These are phyloP conservation scores for Oryzias sinensis DNA, from an alignment of 2,797 vertebrate genomes.

Conservation along the genomic window DNA sequence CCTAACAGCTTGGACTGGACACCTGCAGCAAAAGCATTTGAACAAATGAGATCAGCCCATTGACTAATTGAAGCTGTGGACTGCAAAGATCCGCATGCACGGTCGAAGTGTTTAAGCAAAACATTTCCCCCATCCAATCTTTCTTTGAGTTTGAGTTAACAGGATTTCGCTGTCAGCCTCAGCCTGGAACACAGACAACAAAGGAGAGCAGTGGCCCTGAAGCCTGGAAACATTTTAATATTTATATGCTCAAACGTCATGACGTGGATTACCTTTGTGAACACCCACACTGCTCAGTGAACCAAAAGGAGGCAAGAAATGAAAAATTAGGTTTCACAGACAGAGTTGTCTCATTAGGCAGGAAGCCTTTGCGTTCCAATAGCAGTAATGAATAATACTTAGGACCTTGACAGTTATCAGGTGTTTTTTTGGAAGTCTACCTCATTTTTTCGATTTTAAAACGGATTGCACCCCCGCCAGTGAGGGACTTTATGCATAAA, in stretches of 20 bases:
- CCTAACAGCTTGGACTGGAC: slow-evolving; percentile 62
- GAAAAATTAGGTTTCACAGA: slow-evolving; percentile 2
- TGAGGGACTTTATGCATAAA: no score
- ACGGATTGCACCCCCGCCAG: no score
- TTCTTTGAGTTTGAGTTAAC: slow-evolving; percentile 46
- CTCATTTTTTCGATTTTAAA: no score
- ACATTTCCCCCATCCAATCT: slow-evolving; percentile 31
- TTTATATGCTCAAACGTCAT: slow-evolving; percentile 48
- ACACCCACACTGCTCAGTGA: slow-evolving; percentile 30
- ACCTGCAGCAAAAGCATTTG: slow-evolving; percentile 71
- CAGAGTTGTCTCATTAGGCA: no score
- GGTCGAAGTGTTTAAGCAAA: slow-evolving; percentile 34
- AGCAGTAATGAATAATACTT: not conserved
- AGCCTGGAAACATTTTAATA: slow-evolving; percentile 43
- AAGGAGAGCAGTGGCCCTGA: slow-evolving; percentile 44
- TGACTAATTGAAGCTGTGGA: slow-evolving; percentile 72
- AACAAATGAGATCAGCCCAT: slow-evolving; percentile 74
- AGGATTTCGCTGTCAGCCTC: slow-evolving; percentile 59
- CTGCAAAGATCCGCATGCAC: slow-evolving; percentile 32
- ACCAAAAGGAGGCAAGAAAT: slow-evolving; percentile 30
- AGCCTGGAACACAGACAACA: slow-evolving; percentile 52
- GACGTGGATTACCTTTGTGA: slow-evolving; percentile 39
- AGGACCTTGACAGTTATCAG: no score
- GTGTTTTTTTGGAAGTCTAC: no score
- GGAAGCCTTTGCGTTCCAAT: not conserved